Base-by-base conservation (phyloP, 2,888 invertebrate species). In the Tachina fera region DNA sequence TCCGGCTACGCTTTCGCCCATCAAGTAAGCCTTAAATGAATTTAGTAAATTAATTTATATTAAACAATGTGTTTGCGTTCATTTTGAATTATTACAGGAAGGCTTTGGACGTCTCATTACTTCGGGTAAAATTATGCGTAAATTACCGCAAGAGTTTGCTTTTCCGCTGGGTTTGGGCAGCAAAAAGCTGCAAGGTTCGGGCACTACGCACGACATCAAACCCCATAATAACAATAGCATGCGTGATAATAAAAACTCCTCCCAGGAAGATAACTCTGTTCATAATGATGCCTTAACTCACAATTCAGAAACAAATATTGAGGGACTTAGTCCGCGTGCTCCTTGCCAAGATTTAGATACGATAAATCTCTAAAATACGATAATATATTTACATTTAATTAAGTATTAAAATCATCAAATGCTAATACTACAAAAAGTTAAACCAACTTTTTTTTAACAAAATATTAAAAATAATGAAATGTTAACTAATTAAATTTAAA, bases 1-100 rank as follows among this genome's bases (percentile, higher is more conserved):
- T 98, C 98, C 13, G 99, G 99, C 79, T 98, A 99, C 93, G 99
- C 99, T 11, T 99, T 99, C 94, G 98, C 99, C 80, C 99, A 99
- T 94, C 98, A 98, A 90, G 93, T 93, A 84, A 60, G 82, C 56
- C 39, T 39, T 41, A 6, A 70, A 76, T n/a, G 8, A 51, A 47
- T 13, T 63, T 8, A 16, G 1, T 11, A 16, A 45, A 63, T 56
- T 43, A 13, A 31, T 77, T 63, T 56, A 14, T 16, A 47, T 53
- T 51, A 22, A 31, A 16, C 39, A 41, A n/a, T 65, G 5, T 47
- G 70, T 41, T 60, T 41, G 22, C 6, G 10, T 13, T 72, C 53
- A 14, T 41, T 70, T 49, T 49, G 9, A 10, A 13, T 31, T 43
- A 51, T 88, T 87, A 14, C 74, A 93, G 93, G 97, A 98, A 94